Evolutionary conservation across 2,888 invertebrate genomes (phyloP).

Genomic region (Agrotis clavis): DNA sequence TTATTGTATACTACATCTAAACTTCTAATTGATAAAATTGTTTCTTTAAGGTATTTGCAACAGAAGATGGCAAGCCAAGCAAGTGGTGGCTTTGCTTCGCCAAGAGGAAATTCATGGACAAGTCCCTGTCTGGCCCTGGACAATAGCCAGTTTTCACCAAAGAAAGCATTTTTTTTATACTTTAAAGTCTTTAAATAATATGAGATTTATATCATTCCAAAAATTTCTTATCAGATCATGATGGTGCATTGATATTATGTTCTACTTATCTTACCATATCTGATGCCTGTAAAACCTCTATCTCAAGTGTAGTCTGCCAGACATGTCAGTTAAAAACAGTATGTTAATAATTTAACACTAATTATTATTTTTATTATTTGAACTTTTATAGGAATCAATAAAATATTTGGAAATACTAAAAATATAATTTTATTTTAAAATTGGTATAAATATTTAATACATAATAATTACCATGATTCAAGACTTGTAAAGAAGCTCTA

Average conservation of each 20-base stretch:
- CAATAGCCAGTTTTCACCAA: conserved; percentile 87
- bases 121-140: conserved; percentile 97
- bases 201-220: conserved; percentile 40
- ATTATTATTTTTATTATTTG: conserved; percentile 44
- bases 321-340: conserved; percentile 19
- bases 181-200: not conserved
- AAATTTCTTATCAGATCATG: conserved; percentile 16
- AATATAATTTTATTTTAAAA: conserved; percentile 41
- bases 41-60: conserved; percentile 92
- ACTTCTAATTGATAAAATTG: not conserved
- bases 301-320: conserved; percentile 10
- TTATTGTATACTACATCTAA: no score
- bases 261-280: conserved; percentile 23
- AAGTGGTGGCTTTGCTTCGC: conserved; percentile 99
- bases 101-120: conserved; percentile 99
- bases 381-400: conserved; percentile 53
- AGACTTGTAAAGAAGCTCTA: conserved; percentile 32
- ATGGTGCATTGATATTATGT: conserved; percentile 42
- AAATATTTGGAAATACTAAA: conserved; percentile 45
- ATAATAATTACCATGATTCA: conserved; percentile 1
- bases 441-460: conserved; percentile 10
- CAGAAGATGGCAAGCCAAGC: conserved; percentile 98
- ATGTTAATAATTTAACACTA: conserved; percentile 38
- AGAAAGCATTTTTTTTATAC: conserved; percentile 44
- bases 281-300: conserved; percentile 12